These are phyloP conservation scores for Trinorchestia longiramus DNA, from an alignment of 1,140 invertebrate genomes.

Conservation along the genomic window DNA sequence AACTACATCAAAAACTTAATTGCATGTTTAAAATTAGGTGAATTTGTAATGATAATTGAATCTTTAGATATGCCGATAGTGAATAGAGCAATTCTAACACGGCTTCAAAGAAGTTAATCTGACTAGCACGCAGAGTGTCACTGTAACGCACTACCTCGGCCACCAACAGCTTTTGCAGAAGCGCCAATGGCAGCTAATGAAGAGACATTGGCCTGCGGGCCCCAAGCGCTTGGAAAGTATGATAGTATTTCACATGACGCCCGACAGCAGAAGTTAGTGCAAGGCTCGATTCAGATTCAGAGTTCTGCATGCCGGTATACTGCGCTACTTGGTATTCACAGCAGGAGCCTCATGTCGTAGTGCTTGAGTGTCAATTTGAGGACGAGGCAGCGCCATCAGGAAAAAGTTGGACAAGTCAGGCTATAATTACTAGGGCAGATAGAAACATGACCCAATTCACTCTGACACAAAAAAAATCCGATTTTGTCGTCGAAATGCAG, in stretches of 20 bases:
- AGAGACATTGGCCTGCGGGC: slow-evolving; percentile 1
- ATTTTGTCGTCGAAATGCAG: not conserved
- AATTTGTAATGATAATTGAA: not conserved
- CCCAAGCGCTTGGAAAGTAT: not conserved
- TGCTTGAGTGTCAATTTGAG: not conserved
- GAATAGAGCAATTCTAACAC: not conserved
- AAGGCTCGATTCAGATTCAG: not conserved
- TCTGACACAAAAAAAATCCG: not conserved
- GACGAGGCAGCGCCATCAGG: not conserved
- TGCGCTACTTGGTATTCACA: not conserved
- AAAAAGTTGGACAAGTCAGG: not conserved
- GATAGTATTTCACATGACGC: not conserved
- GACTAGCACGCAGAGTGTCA: not conserved
- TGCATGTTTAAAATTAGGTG: not conserved
- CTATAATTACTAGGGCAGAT: not conserved
- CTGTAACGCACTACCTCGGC: not conserved
- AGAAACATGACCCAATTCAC: not conserved
- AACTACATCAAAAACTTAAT: not conserved
- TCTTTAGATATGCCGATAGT: not conserved
- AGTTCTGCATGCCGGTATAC: not conserved
- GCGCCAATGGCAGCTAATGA: slow-evolving; percentile 47
- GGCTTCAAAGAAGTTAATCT: not conserved
- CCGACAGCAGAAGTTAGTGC: not conserved
- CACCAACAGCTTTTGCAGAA: not conserved
- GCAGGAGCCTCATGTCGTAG: not conserved